Conservation (phyloP, 2,113 vertebrate species). For the Myocastor coypus region DNA sequence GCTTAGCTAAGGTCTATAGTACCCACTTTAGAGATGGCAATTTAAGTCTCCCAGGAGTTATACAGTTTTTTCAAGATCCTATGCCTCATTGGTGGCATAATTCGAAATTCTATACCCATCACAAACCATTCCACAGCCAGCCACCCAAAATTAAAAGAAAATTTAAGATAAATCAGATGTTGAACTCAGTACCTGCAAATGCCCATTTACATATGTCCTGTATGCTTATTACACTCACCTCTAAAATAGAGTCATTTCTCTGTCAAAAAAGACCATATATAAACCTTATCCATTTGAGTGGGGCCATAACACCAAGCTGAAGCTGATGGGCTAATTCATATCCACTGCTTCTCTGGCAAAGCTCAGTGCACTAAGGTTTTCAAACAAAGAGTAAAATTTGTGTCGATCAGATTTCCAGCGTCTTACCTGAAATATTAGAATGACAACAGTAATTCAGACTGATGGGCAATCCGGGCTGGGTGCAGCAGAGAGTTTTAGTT, state of each 20-base stretch:
- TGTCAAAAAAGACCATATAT: conserved; percentile 46
- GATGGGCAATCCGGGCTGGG: not conserved
- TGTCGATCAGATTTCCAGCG: not conserved
- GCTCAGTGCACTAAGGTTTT: not conserved
- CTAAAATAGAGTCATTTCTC: conserved; percentile 55
- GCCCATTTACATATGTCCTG: conserved; percentile 17
- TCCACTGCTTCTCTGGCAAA: not conserved
- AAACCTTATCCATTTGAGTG: not conserved
- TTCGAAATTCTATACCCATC: not conserved
- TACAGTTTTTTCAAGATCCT: not conserved
- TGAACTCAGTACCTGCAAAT: not conserved
- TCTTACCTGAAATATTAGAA: conserved; percentile 4
- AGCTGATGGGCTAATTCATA: conserved; percentile 28
- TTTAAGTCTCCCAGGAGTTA: not conserved
- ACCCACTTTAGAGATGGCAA: not conserved
- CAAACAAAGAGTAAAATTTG: conserved; percentile 15
- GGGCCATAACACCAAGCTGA: not conserved
- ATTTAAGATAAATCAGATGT: conserved; percentile 19
- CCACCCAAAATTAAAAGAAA: conserved; percentile 18
- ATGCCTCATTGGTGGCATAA: not conserved
- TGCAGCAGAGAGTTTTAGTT: not conserved
- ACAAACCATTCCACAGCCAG: not conserved
- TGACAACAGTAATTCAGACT: not conserved
- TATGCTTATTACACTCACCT: conserved; percentile 16
- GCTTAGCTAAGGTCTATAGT: not conserved